These are phyloP conservation scores for Ursus arctos DNA, from an alignment of 2,113 vertebrate genomes.

Conservation along the genomic window DNA sequence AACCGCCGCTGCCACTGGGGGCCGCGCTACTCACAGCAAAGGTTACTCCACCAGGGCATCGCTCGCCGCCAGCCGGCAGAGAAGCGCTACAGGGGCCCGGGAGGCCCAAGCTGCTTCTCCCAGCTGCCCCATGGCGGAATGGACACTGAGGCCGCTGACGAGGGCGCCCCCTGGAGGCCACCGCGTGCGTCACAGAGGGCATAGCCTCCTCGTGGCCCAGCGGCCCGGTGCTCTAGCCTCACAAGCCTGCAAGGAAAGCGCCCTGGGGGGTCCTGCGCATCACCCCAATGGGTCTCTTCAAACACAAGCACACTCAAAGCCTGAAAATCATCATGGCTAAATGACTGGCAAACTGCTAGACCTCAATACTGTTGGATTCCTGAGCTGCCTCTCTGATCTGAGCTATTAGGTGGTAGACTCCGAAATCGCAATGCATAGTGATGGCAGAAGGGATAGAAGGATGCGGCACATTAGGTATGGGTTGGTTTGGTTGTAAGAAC, in stretches of 20 bases:
- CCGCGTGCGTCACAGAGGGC: conserved; percentile 56
- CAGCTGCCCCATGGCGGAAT: conserved; percentile 59
- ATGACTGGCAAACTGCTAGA: no score
- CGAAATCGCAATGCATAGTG: background rate
- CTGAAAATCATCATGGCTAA: background rate
- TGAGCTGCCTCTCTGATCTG: background rate
- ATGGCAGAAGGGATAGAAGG: background rate
- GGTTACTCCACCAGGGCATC: conserved; percentile 70
- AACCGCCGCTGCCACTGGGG: background rate
- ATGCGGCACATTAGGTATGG: background rate
- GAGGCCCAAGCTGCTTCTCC: background rate
- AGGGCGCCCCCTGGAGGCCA: background rate
- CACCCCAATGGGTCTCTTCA: background rate
- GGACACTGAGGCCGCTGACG: background rate
- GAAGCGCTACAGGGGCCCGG: background rate
- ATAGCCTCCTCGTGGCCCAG: background rate
- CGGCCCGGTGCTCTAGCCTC: no score
- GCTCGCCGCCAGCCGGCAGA: background rate
- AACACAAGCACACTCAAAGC: no score
- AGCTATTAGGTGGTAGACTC: rapidly evolving
- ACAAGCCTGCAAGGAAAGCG: no score
- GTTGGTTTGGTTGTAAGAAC: background rate
- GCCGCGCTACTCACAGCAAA: conserved; percentile 71
- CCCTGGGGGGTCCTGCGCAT: rapidly evolving
- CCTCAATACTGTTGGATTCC: background rate